These are phyloP conservation scores for Temnothorax curvispinosus DNA, from an alignment of 1,140 invertebrate genomes.

Conservation along the genomic window DNA sequence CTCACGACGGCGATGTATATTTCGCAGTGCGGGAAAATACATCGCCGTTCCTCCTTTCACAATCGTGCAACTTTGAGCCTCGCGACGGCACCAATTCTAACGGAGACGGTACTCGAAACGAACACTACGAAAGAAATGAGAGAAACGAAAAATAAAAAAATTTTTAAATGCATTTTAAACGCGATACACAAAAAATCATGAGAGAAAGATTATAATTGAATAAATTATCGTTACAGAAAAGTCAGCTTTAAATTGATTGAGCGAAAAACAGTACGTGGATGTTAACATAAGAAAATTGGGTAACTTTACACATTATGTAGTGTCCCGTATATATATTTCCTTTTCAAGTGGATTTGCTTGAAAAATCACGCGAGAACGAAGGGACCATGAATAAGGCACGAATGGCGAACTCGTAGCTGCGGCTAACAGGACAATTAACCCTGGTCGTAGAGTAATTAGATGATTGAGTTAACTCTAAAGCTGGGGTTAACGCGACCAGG, in stretches of 20 bases:
- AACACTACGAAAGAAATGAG: not conserved
- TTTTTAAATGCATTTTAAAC: not conserved
- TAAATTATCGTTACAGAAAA: not conserved
- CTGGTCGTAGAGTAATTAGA: constrained; percentile 80
- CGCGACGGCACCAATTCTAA: constrained; percentile 51
- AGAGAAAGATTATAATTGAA: not conserved
- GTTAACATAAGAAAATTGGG: not conserved
- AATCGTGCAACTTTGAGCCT: constrained; percentile 57
- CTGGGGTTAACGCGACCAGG: constrained; percentile 76
- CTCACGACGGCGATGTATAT: constrained; percentile 14
- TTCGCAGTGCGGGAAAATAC: constrained; percentile 43
- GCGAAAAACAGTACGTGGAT: not conserved
- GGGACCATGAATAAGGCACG: not conserved
- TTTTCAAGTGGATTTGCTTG: not conserved
- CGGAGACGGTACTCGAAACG: not conserved
- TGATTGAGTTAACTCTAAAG: constrained; percentile 83
- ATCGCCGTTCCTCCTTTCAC: constrained; percentile 49
- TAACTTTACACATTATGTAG: not conserved
- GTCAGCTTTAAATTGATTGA: not conserved
- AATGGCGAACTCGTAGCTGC: constrained; percentile 59
- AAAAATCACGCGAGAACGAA: constrained; percentile 25
- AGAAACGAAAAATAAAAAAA: not conserved
- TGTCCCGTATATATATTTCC: not conserved
- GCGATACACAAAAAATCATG: not conserved
- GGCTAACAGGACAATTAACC: constrained; percentile 83